Evolutionary conservation across 2,888 invertebrate genomes (phyloP), one percentile per base, ranked within the genome.

Genomic region (Agrotis ipsilon): DNA sequence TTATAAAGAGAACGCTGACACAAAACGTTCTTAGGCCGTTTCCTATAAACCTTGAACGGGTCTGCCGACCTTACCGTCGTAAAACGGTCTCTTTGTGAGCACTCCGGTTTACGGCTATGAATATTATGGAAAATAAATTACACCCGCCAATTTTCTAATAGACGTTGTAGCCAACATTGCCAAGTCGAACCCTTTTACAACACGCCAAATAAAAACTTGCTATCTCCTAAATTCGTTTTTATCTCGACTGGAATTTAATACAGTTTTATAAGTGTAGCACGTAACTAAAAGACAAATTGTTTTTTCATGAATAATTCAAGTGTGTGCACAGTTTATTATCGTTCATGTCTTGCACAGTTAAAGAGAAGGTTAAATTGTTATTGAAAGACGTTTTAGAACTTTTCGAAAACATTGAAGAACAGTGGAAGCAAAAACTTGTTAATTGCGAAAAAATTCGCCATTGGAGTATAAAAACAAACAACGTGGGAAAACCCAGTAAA

Each of bases 21-120:
- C 77, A 85, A 87, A 86, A 80, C 78, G 68, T 71, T 81, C 78
- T 74, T 72, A 67, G 62, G 72, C 69, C 58, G 81, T 87, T 89
- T 89, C 88, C 85, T 85, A 86, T 81, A 84, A 89, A 86, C 91
- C 91, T 92, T 92, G 91, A 89, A 85, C 81, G 78, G 85, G 91
- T 87, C 71, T 90, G 86, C 84, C 86, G 91, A 91, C 91, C 89
- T 90, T 88, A 88, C 62, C 63, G 75, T 78, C 86, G 78, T 85
- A 84, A 85, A 86, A 85, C 80, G 76, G 75, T 85, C 82, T 82
- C 85, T 87, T 87, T 86, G 86, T 84, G 77, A 87, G 74, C 80
- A 78, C 80, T 86, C 72, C 68, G 70, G 73, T 87, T 88, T 80
- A 88, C 76, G 76, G 72, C 80, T 78, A 78, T 71, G 81, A 84